A percentile compares a stretch with the other conserved stretches of the same genome.
phyloP scores from a whole-genome alignment of 2,113 vertebrate genomes.

The Festucalex cinctus region DNA sequence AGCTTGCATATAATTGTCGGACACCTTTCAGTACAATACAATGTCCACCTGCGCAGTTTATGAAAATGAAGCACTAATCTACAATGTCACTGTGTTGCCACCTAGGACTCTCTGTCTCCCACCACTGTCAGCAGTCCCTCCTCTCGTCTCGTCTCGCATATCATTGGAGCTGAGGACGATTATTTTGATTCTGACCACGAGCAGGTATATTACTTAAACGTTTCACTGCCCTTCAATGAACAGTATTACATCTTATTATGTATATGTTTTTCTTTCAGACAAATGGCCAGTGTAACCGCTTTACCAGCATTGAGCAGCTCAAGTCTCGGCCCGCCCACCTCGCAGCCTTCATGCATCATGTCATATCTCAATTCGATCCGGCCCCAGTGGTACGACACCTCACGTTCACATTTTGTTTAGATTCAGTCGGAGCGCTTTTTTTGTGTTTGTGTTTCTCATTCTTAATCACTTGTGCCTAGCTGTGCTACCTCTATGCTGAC shows the following conservation, averaged over 20 bases:
- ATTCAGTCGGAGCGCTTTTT: neutral
- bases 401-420: neutral
- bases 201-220: slow-evolving; percentile 72
- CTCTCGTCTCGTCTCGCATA: slow-evolving; percentile 75
- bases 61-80: neutral
- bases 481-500: slow-evolving; percentile 96
- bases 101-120: slow-evolving; percentile 79
- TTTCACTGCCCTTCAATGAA: neutral
- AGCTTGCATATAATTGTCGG: neutral
- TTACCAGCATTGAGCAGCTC: slow-evolving; percentile 91
- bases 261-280: slow-evolving; percentile 70
- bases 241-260: slow-evolving; percentile 1
- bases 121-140: slow-evolving; percentile 77
- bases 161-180: slow-evolving; percentile 94
- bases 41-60: too few species aligned
- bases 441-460: neutral
- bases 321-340: slow-evolving; percentile 95
- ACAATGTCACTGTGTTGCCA: neutral
- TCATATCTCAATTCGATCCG: slow-evolving; percentile 96
- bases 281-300: slow-evolving; percentile 92
- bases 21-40: neutral
- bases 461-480: slow-evolving; percentile 55
- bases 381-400: slow-evolving; percentile 82
- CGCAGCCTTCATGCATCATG: slow-evolving; percentile 92
- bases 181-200: slow-evolving; percentile 93